phyloP scores from a whole-genome alignment of 2,113 vertebrate genomes.

The Talpa occidentalis region DNA sequence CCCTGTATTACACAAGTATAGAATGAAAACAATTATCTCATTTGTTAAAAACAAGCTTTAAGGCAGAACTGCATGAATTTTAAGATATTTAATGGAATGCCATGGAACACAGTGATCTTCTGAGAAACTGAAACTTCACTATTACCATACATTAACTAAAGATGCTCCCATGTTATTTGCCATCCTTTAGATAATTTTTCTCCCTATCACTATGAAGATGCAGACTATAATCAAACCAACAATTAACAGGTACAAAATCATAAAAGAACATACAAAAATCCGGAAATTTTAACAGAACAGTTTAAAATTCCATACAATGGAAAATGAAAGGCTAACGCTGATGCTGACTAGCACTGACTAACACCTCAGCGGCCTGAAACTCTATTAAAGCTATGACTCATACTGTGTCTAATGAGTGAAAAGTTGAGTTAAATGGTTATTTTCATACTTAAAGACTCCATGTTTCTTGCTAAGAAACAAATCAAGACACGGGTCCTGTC shows the following conservation, averaged over 20 bases:
- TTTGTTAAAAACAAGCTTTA: neutral
- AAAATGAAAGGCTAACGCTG: neutral
- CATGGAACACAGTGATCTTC: neutral
- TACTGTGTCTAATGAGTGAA: neutral
- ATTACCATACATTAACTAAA: neutral
- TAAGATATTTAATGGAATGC: neutral
- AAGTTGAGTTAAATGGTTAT: neutral
- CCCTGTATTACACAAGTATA: neutral
- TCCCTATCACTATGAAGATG: neutral
- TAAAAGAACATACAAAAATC: neutral
- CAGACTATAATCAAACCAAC: conserved; percentile 7
- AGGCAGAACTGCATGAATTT: neutral
- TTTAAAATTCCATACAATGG: neutral
- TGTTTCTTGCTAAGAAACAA: neutral
- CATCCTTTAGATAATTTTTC: neutral
- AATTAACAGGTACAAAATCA: neutral
- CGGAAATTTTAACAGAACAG: neutral
- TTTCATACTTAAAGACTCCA: neutral
- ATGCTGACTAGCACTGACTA: neutral
- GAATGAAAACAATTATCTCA: neutral
- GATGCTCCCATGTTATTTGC: neutral
- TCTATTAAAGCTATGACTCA: neutral
- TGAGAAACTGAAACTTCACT: neutral
- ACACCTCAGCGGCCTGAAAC: neutral
- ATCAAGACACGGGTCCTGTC: neutral